Base-by-base conservation (phyloP, 2,888 invertebrate species). In the Lasius platythorax region DNA sequence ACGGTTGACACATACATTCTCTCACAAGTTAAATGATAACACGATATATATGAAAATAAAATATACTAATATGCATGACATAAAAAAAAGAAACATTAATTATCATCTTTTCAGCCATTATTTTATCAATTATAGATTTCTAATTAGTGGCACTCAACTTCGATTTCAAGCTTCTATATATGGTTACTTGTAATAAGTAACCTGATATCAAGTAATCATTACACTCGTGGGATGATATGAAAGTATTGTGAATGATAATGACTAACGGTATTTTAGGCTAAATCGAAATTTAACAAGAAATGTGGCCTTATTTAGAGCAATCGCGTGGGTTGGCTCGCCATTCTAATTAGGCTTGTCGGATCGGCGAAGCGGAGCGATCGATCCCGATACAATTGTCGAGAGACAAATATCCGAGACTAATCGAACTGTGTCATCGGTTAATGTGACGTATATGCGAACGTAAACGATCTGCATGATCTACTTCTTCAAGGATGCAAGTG, bases 361-460 rank as follows among this genome's bases (percentile, higher is more conserved):
- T 81, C 82, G 56, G 46, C 78, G 87, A 81, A 87, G 87, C 85
- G 81, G 53, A 56, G 53, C 87, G 87, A 88, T 88, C 85, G 82
- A 70, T 86, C 75, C 28, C 84, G 86, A 87, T 89, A 88, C 87
- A 83, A 90, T 92, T 92, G 92, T 92, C 89, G 86, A 64, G 85
- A 86, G 83, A 87, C 91, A 92, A 91, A 90, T 91, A 89, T 89
- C 90, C 92, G 91, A 88, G 90, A 92, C 90, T 91, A 92, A 92
- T 92, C 92, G 91, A 89, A 91, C 61, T 88, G 82, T 90, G 89
- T 87, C 91, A 91, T 91, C 89, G 85, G 63, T 33, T 70, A 84
- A 85, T 82, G 81, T 56, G 79, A 83, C 58, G 58, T 18, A 72
- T 66, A 68, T 30, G 46, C 61, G 46, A 43, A 67, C 84, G 70